These are phyloP conservation scores for Epirrhoe alternata DNA, from an alignment of 2,888 invertebrate species.

Conservation along the genomic window DNA sequence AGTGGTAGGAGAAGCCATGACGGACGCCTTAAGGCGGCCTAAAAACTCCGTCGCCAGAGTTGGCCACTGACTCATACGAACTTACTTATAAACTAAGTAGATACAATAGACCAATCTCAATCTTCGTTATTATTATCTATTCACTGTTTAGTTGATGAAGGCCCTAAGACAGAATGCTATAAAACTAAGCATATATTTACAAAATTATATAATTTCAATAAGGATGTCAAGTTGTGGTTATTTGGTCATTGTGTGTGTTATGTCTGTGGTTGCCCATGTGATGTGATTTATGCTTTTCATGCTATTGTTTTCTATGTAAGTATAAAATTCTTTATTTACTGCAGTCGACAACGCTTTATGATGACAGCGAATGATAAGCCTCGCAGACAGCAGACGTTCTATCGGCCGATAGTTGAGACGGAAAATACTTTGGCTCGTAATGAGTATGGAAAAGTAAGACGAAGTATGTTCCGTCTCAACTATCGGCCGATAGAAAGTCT, in stretches of 20 bases:
- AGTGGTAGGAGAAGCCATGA: too few relatives aligned
- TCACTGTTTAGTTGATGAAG: not conserved
- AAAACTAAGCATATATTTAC: not conserved
- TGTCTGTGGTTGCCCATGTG: constrained; percentile 25
- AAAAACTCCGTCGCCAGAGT: too few relatives aligned
- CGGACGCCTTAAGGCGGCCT: too few relatives aligned
- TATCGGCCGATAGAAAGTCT: too few relatives aligned
- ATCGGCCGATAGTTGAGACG: too few relatives aligned
- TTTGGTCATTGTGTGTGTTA: constrained; percentile 11
- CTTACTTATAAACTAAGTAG: too few relatives aligned
- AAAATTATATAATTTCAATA: constrained; percentile 5
- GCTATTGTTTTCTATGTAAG: constrained; percentile 31
- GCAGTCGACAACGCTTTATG: not conserved
- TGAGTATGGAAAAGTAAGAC: too few relatives aligned
- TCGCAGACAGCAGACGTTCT: too few relatives aligned
- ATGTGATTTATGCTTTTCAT: constrained; percentile 19
- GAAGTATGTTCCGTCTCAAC: too few relatives aligned
- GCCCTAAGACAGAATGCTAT: not conserved
- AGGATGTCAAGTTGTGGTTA: not conserved
- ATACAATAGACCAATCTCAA: not conserved
- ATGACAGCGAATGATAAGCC: too few relatives aligned
- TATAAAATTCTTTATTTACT: constrained; percentile 3
- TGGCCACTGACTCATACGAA: too few relatives aligned
- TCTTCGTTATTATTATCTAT: not conserved
- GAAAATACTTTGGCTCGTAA: too few relatives aligned